Evolutionary conservation across 2,888 invertebrate species (phyloP), one percentile per base, ranked within the genome.

Genomic region (Chrysodeixis includens): DNA sequence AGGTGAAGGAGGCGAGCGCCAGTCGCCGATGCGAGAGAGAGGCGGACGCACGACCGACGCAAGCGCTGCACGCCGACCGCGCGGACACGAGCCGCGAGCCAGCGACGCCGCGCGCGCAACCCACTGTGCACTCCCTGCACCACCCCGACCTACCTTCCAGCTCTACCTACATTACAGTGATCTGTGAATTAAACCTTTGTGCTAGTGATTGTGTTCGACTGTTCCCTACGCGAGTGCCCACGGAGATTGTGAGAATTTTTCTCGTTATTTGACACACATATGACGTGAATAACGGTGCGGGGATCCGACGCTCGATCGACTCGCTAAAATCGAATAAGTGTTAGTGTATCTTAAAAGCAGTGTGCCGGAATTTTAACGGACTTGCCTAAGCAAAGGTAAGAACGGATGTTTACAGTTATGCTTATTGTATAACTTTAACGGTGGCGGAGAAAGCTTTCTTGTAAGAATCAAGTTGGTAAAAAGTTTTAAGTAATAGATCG

Each of bases 351-450:
- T 92, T 88, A 89, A 87, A 88, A 90, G 86, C 89, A 86, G 90
- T 93, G 92, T 91, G 88, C 90, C 89, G 92, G 93, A 93, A 93
- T 93, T 92, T 95, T 92, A 93, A 93, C 94, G 94, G 94, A 94
- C 90, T 94, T 93, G 92, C 89, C 92, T 90, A 89, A 92, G 90
- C 87, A 86, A 83, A 94, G 94, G 94, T 95, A 94, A 94, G 93
- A 88, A 86, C 90, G 91, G 89, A 92, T 92, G 88, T 93, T 92
- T 92, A 94, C 94, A 92, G 94, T 93, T 94, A 94, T 87, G 87
- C 85, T 88, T 92, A 91, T 94, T 94, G 94, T 93, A 89, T 93
- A 93, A 94, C 89, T 87, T 87, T 80, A 76, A 74, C 72, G 83
- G 86, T 85, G 88, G 79, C 86, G 86, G 89, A 85, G 88, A 90